Conservation (phyloP, 2,113 vertebrate species). For the Pelobates fuscus region DNA sequence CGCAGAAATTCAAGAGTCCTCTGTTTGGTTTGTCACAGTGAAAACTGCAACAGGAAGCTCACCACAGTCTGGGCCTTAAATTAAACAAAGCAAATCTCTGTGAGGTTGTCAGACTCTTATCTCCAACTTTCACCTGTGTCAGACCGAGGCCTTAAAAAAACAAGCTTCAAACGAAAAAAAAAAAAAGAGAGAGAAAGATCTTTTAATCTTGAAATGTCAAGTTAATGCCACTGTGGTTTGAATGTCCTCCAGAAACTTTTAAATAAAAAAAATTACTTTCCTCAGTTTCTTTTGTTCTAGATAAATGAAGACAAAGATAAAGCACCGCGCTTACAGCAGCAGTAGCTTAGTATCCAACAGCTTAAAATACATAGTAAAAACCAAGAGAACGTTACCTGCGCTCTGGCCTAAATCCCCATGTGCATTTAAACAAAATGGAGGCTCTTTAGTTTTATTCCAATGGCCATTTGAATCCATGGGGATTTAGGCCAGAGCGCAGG, state of each 20-base stretch:
- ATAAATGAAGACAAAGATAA: too few relatives aligned
- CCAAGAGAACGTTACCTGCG: too few relatives aligned
- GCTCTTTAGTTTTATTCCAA: too few relatives aligned
- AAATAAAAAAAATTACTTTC: neutral
- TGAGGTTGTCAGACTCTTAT: conserved; percentile 33
- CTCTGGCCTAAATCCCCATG: too few relatives aligned
- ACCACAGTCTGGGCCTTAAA: neutral
- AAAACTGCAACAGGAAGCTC: conserved; percentile 28
- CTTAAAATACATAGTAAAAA: too few relatives aligned
- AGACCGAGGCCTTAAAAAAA: conserved; percentile 19
- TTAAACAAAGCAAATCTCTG: conserved; percentile 17
- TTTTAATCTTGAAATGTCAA: conserved; percentile 16
- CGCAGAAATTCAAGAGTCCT: conserved; percentile 6
- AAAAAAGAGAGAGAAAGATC: conserved; percentile 10
- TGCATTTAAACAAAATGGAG: too few relatives aligned
- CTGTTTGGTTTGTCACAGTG: conserved; percentile 4
- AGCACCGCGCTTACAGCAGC: too few relatives aligned
- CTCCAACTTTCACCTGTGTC: conserved; percentile 32
- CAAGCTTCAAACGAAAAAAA: conserved; percentile 9
- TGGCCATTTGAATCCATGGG: too few relatives aligned
- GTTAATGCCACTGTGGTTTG: neutral
- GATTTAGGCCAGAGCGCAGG: too few relatives aligned
- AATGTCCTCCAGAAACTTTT: neutral
- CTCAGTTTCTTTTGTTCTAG: neutral
- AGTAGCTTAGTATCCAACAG: too few relatives aligned